Conservation (phyloP, 2,888 invertebrate genomes). For the Cheilosia vulpina region DNA sequence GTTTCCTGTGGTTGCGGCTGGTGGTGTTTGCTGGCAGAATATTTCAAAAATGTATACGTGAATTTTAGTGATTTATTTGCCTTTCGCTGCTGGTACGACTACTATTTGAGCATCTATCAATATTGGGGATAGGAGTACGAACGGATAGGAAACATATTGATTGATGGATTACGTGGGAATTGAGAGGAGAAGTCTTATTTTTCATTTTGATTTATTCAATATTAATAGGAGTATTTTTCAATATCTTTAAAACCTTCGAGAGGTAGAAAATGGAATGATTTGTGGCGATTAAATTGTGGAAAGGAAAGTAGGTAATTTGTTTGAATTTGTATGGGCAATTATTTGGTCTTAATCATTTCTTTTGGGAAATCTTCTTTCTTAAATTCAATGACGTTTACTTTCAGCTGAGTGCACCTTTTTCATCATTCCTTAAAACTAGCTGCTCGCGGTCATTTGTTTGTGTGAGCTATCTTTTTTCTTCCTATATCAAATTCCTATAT, state of each 20-base stretch:
- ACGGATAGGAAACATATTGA: constrained; percentile 37
- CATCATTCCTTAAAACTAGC: too few relatives aligned
- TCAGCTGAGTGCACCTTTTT: too few relatives aligned
- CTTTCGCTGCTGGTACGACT: constrained; percentile 3
- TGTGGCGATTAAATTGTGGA: too few relatives aligned
- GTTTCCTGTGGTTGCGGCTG: constrained; percentile 24
- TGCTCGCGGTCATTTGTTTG: too few relatives aligned
- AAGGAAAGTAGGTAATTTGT: too few relatives aligned
- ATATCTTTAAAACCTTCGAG: not conserved
- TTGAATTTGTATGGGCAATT: too few relatives aligned
- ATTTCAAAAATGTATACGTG: constrained; percentile 6
- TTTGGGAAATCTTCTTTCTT: too few relatives aligned
- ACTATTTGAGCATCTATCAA: constrained; percentile 27
- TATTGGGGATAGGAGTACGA: constrained; percentile 32
- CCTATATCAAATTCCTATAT: too few relatives aligned
- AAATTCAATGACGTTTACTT: too few relatives aligned
- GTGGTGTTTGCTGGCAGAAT: constrained; percentile 25
- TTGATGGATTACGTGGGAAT: constrained; percentile 53
- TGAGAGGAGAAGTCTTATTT: constrained; percentile 9
- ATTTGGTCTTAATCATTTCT: too few relatives aligned
- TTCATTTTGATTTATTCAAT: constrained; percentile 62
- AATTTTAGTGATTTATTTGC: constrained; percentile 67
- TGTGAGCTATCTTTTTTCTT: too few relatives aligned
- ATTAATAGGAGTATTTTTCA: constrained; percentile 48
- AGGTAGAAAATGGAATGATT: not conserved